Evolutionary conservation across 2,888 invertebrate genomes (phyloP), one percentile per base, ranked within the genome.

Genomic region (Platycheirus rosarum): DNA sequence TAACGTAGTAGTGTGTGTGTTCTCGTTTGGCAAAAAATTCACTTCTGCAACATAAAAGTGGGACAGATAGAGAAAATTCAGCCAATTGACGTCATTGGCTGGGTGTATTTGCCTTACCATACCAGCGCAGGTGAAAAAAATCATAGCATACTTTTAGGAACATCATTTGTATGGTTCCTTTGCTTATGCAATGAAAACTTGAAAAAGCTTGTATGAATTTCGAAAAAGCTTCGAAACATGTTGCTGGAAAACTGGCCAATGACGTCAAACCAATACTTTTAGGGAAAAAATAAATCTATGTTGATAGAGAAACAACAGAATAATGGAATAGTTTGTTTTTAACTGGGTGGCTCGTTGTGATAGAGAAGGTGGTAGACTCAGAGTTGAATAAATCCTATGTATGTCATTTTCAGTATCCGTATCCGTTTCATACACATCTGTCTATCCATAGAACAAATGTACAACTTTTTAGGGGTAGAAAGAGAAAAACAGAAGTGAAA

Each of bases 351-450:
- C 11, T 60, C 53, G 51, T 60, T 69, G 69, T 75, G 55, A 53
- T 71, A 53, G 63, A 53, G 51, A 71, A 66, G 78, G 74, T 73
- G 65, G 69, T 49, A 46, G 66, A 55, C 66, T n/a, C 42, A 48
- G 57, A 68, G 82, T 77, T 82, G 77, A 82, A 82, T 68, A 76
- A 77, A 66, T 73, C 68, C 70, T 82, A 82, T 77, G 77, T 77
- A 63, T 70, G 74, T 51, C 79, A 80, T 46, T 60, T 60, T 46
- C 44, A 57, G 70, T 65, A 57, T 44, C 53, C 53, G 42, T 55
- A 57, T 9, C 51, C 55, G 46, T 60, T 9, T 11, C 18, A 9
- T 18, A 11, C 23, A 7, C 69, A 37, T 9, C 32, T 14, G 20
- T 46, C 40, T 20, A 46, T 32, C 29, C 20, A 46, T 44, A 7